These are phyloP conservation scores for Copidosoma aretas DNA, from an alignment of 2,888 invertebrate species.

Conservation along the genomic window DNA sequence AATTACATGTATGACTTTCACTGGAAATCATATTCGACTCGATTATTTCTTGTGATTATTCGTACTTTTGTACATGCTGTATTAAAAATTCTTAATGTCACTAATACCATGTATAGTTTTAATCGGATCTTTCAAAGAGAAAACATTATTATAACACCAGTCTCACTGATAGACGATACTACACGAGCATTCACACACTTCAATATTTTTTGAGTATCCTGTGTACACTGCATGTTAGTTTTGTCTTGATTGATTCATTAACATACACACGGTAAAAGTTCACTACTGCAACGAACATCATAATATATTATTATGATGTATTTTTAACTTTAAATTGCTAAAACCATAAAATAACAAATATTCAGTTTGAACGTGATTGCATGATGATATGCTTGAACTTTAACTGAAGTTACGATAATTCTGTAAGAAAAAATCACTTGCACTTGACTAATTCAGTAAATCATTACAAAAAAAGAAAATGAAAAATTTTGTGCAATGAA, in stretches of 20 bases:
- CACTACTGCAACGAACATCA: constrained; percentile 37
- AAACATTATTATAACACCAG: constrained; percentile 27
- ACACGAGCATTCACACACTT: constrained; percentile 48
- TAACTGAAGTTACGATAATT: no score
- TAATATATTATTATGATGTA: no score
- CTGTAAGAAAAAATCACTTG: no score
- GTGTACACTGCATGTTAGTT: constrained; percentile 53
- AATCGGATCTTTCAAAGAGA: constrained; percentile 8
- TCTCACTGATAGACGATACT: constrained; percentile 58
- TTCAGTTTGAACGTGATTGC: no score
- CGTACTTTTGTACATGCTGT: constrained; percentile 3
- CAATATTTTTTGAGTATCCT: constrained; percentile 52
- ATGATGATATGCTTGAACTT: no score
- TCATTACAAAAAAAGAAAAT: no score
- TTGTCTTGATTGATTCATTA: constrained; percentile 36
- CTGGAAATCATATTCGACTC: constrained; percentile 13
- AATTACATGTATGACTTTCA: constrained; percentile 5
- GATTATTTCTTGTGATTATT: not conserved
- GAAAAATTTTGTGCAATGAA: no score
- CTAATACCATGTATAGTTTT: constrained; percentile 30
- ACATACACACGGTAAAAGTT: constrained; percentile 25
- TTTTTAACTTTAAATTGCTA: no score
- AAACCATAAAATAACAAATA: no score
- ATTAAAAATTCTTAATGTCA: constrained; percentile 27
- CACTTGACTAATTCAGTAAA: no score